Evolutionary conservation across 2,888 invertebrate genomes (phyloP).

Genomic region (Tortricodes alternella): DNA sequence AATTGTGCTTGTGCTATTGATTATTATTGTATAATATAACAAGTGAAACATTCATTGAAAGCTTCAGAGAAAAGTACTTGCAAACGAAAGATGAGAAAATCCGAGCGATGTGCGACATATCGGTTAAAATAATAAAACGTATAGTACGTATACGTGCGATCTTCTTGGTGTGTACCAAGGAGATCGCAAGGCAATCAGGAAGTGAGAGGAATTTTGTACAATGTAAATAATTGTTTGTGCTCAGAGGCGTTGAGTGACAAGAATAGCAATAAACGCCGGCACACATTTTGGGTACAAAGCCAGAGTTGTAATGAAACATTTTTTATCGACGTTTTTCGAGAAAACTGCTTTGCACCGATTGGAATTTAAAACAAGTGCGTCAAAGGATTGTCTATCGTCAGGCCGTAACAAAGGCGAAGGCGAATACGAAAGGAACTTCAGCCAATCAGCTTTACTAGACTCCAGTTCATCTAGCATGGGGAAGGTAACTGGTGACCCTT

Average conservation of each 20-base stretch:
- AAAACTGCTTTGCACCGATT: constrained; percentile 23
- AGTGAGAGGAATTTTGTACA: not conserved
- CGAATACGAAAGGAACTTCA: not conserved
- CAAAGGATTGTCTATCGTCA: constrained; percentile 23
- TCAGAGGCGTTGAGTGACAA: constrained; percentile 24
- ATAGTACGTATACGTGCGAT: no score
- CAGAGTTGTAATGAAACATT: constrained; percentile 28
- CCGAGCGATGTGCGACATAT: no score
- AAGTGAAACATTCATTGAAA: no score
- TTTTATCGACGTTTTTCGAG: constrained; percentile 18
- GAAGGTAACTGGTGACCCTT: no score
- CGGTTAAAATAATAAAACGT: no score
- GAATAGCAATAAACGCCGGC: constrained; percentile 25
- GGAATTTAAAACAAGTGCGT: constrained; percentile 26
- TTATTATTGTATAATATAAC: no score
- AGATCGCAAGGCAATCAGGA: not conserved
- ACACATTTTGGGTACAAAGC: constrained; percentile 24
- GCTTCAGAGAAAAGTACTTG: no score
- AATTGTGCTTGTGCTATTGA: no score
- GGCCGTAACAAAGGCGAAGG: not conserved
- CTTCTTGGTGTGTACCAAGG: no score
- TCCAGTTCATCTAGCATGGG: no score
- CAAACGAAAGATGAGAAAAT: no score
- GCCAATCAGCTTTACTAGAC: no score
- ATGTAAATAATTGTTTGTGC: constrained; percentile 16